Evolutionary conservation across 2,888 invertebrate genomes (phyloP).

Genomic region (Aelia acuminata): DNA sequence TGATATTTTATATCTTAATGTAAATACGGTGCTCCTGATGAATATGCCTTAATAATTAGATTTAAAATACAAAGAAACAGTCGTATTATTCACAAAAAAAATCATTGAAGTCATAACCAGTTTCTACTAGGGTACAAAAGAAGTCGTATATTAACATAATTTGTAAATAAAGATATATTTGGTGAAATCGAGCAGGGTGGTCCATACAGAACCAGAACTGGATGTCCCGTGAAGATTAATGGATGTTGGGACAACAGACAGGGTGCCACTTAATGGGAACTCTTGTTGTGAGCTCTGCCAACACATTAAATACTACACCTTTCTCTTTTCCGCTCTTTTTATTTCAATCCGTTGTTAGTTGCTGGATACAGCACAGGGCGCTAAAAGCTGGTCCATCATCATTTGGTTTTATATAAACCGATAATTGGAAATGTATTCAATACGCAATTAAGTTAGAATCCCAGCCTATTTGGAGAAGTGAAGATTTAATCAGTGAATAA

Average conservation of each 20-base stretch:
- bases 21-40: too few relatives aligned
- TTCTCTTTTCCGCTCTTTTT: not conserved
- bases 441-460: too few relatives aligned
- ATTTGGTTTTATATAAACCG: too few relatives aligned
- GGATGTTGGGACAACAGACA: not conserved
- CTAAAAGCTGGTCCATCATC: not conserved
- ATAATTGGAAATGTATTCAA: too few relatives aligned
- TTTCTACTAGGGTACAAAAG: not conserved
- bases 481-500: too few relatives aligned
- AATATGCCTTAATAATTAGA: too few relatives aligned
- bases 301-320: slow-evolving; percentile 28
- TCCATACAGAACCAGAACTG: not conserved
- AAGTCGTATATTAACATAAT: not conserved
- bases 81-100: not conserved
- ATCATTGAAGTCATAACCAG: not conserved
- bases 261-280: not conserved
- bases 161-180: not conserved
- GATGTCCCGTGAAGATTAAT: not conserved
- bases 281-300: not conserved
- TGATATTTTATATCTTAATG: too few relatives aligned
- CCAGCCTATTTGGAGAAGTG: too few relatives aligned
- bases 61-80: too few relatives aligned
- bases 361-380: not conserved
- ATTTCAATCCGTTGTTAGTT: slow-evolving; percentile 10
- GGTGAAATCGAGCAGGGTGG: not conserved